phyloP scores from a whole-genome alignment of 92 coral and sea anemone species.

The Epizoanthus rinbou region DNA sequence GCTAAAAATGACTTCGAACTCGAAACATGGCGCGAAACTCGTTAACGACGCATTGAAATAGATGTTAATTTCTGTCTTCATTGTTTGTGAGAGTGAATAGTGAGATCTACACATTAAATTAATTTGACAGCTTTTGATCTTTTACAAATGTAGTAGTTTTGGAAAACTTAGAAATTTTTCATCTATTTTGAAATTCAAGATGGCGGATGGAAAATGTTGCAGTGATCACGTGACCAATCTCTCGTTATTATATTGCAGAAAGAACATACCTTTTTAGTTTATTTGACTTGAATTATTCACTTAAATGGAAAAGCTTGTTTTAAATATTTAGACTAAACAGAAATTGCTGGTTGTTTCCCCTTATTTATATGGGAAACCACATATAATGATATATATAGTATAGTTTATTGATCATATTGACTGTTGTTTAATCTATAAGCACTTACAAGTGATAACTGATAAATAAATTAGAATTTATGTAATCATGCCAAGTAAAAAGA shows the following conservation, averaged over 20 bases:
- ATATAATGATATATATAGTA: no score
- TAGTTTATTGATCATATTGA: no score
- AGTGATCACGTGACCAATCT: constrained; percentile 58
- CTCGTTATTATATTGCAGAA: no score
- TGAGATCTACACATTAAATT: neutral
- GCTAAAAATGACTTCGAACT: neutral
- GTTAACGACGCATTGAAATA: neutral
- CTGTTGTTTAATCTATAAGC: no score
- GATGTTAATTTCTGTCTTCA: neutral
- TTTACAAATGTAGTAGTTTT: neutral
- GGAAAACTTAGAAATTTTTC: constrained; percentile 21
- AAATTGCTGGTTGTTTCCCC: neutral
- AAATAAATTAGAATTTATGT: no score
- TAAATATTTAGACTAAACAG: neutral
- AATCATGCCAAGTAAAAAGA: no score
- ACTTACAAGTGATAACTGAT: no score
- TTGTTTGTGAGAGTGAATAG: neutral
- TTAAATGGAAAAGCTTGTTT: neutral
- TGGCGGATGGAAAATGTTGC: constrained; percentile 41
- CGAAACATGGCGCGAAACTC: constrained; percentile 25
- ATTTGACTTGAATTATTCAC: neutral
- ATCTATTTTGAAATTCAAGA: constrained; percentile 39
- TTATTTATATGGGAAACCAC: no score
- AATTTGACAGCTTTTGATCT: neutral
- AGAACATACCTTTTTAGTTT: neutral